Evolutionary conservation across 2,113 vertebrate species (phyloP).

Genomic region (Ivindomyrus marchei): DNA sequence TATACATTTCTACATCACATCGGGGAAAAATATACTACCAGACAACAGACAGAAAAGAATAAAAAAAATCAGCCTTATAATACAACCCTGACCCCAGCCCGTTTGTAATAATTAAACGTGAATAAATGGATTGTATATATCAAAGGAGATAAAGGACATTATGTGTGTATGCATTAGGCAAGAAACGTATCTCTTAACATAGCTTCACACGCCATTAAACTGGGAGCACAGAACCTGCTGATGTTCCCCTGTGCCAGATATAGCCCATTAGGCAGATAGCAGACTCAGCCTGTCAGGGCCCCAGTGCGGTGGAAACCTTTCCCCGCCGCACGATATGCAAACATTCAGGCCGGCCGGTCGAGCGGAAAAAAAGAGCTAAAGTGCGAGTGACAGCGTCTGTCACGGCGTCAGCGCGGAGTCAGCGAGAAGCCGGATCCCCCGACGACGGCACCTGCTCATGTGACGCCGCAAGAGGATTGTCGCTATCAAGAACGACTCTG

Average conservation of each 20-base stretch:
- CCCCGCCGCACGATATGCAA: background rate
- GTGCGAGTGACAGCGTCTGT: background rate
- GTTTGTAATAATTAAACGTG: background rate
- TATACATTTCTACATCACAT: background rate
- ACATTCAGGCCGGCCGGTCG: background rate
- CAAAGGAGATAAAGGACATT: background rate
- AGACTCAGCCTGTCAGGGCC: conserved; percentile 5
- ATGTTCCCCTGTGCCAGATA: background rate
- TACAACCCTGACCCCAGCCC: background rate
- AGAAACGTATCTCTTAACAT: background rate
- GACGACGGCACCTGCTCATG: background rate
- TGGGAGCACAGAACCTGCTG: background rate
- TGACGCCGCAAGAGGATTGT: background rate
- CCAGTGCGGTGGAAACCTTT: background rate
- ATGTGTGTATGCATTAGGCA: background rate
- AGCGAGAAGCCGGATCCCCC: background rate
- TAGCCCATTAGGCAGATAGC: background rate
- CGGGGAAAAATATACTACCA: background rate
- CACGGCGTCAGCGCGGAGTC: background rate
- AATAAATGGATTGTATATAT: background rate
- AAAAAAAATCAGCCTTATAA: background rate
- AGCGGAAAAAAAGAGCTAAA: background rate
- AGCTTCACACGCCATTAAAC: conserved; percentile 8
- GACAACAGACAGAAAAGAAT: background rate
- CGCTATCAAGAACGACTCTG: background rate